Evolutionary conservation across 1,140 invertebrate species (phyloP).

Genomic region (Drosophila bifasciata): DNA sequence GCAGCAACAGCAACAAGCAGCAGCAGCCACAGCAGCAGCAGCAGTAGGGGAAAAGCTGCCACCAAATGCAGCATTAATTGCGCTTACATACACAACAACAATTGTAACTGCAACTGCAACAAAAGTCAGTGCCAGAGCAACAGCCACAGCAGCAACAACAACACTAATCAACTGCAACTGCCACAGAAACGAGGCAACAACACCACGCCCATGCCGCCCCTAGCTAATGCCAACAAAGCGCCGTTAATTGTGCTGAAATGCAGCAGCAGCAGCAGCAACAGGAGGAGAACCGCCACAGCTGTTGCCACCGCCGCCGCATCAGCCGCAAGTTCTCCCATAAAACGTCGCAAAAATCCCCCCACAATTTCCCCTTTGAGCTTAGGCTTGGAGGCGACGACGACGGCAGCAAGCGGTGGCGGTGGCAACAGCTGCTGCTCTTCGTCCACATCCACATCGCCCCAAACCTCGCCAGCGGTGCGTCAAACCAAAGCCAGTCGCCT

Average conservation of each 20-base stretch:
- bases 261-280: conserved; percentile 34
- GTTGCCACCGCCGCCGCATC: conserved; percentile 11
- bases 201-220: conserved; percentile 70
- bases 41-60: conserved; percentile 48
- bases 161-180: conserved; percentile 18
- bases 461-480: conserved; percentile 85
- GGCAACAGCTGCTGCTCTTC: conserved; percentile 56
- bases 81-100: conserved; percentile 46
- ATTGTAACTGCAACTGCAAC: conserved; percentile 34
- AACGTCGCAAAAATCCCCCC: conserved; percentile 70
- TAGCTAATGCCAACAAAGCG: conserved; percentile 68
- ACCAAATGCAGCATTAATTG: conserved; percentile 67
- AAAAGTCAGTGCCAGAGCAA: conserved; percentile 38
- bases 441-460: conserved; percentile 59
- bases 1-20: conserved; percentile 18
- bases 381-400: too few relatives aligned
- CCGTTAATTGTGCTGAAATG: conserved; percentile 64
- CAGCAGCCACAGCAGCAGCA: conserved; percentile 42
- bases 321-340: conserved; percentile 44
- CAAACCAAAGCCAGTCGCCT: conserved; percentile 89
- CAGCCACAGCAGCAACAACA: conserved; percentile 35
- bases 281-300: conserved; percentile 24
- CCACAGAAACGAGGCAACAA: conserved; percentile 43
- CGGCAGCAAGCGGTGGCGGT: conserved; percentile 38
- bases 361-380: conserved; percentile 22